Evolutionary conservation across 2,113 vertebrate species (phyloP).

Genomic region (Uria aalge): DNA sequence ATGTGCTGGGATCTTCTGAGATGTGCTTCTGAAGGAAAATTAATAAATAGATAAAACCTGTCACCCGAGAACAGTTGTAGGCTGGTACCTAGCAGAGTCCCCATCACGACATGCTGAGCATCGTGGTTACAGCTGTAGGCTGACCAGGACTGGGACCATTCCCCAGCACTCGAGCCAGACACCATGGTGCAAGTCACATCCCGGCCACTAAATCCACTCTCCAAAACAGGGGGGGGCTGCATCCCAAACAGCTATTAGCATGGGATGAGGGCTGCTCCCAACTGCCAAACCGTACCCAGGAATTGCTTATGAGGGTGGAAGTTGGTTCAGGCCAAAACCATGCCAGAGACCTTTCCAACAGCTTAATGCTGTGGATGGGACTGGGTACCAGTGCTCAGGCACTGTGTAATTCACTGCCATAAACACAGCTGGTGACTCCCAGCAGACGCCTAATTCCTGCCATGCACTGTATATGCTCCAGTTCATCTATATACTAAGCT

Average conservation of each 20-base stretch:
- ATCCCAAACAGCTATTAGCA: background rate
- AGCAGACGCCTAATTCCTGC: background rate
- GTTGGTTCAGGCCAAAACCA: background rate
- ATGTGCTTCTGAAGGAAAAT: background rate
- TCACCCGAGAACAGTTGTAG: rapidly evolving
- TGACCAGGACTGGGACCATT: background rate
- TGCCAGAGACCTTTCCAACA: background rate
- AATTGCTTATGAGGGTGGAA: background rate
- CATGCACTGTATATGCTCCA: background rate
- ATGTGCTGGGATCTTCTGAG: background rate
- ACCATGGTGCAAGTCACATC: background rate
- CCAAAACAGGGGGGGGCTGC: background rate
- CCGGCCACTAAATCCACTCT: background rate
- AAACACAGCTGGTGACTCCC: background rate
- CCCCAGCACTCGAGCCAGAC: background rate
- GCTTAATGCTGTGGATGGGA: background rate
- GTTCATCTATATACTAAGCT: background rate
- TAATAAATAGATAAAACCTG: background rate
- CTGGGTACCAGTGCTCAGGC: background rate
- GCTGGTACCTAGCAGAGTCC: background rate
- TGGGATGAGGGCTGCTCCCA: background rate
- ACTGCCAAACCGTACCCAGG: background rate
- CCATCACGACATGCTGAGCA: rapidly evolving
- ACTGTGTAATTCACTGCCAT: background rate
- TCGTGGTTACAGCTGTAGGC: rapidly evolving